phyloP scores from a whole-genome alignment of 2,888 invertebrate genomes.

The Drosophila meridiana region DNA sequence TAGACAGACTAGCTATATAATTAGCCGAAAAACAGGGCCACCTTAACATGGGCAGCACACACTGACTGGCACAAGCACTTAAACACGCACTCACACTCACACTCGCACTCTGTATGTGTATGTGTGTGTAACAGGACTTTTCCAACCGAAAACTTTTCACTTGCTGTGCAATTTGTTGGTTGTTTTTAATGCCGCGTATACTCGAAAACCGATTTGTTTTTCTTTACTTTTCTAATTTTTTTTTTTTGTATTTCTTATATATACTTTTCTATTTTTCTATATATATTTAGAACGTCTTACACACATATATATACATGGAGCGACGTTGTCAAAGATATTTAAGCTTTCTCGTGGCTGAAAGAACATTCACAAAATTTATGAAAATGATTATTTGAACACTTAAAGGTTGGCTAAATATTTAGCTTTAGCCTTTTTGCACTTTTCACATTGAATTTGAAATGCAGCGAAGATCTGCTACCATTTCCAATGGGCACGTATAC shows the following conservation, averaged over 20 bases:
- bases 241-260: background rate
- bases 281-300: conserved; percentile 73
- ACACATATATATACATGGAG: conserved; percentile 45
- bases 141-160: conserved; percentile 19
- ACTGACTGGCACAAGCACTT: conserved; percentile 21
- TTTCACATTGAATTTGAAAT: conserved; percentile 39
- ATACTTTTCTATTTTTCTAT: background rate
- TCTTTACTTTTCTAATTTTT: conserved; percentile 36
- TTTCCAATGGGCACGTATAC: conserved; percentile 42
- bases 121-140: conserved; percentile 44
- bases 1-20: conserved; percentile 60
- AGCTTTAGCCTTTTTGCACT: conserved; percentile 40
- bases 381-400: conserved; percentile 33
- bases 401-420: conserved; percentile 20
- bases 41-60: conserved; percentile 52
- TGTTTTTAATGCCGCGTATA: conserved; percentile 54
- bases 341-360: conserved; percentile 40
- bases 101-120: background rate
- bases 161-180: conserved; percentile 31
- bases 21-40: conserved; percentile 73
- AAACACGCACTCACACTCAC: conserved; percentile 14
- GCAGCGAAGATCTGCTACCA: conserved; percentile 46
- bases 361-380: conserved; percentile 27
- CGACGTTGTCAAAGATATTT: conserved; percentile 44
- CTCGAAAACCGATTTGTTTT: conserved; percentile 54